Conservation (phyloP, 1,140 invertebrate genomes). For the Penaeus japonicus region DNA sequence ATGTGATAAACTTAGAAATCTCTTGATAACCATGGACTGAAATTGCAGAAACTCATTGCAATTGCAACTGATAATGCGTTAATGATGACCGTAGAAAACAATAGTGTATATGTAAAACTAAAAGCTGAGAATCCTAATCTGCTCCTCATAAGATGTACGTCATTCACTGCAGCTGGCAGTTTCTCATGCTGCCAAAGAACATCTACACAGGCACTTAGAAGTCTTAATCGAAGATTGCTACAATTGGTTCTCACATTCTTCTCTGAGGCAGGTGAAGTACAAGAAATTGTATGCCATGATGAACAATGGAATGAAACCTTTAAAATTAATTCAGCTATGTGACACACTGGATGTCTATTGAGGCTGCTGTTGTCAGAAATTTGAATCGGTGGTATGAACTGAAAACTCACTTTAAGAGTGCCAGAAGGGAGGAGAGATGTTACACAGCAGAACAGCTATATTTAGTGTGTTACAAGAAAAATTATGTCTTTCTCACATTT, state of each 20-base stretch:
- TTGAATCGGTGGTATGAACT: background rate
- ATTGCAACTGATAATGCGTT: slow-evolving; percentile 19
- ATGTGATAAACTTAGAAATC: background rate
- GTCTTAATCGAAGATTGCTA: background rate
- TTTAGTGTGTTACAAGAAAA: too few relatives aligned
- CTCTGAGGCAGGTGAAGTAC: background rate
- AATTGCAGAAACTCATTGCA: slow-evolving; percentile 20
- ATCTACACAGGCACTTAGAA: slow-evolving; percentile 23
- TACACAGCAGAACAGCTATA: too few relatives aligned
- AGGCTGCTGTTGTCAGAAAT: background rate
- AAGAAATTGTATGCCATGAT: slow-evolving; percentile 7
- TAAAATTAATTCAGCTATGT: slow-evolving; percentile 11
- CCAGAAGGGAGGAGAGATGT: too few relatives aligned
- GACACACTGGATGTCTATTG: slow-evolving; percentile 28
- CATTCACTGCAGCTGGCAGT: slow-evolving; percentile 11
- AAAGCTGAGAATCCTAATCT: slow-evolving; percentile 2
- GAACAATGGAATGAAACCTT: background rate
- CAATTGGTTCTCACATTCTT: slow-evolving; percentile 31
- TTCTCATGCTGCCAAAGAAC: background rate
- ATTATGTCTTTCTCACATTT: too few relatives aligned
- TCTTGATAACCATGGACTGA: background rate
- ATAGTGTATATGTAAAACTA: slow-evolving; percentile 21
- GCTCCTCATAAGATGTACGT: background rate
- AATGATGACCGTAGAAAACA: slow-evolving; percentile 17
- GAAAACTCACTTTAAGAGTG: slow-evolving; percentile 29